Evolutionary conservation across 2,113 vertebrate genomes (phyloP), one percentile per base, ranked within the genome.

Genomic region (Phylloscopus trochilus): DNA sequence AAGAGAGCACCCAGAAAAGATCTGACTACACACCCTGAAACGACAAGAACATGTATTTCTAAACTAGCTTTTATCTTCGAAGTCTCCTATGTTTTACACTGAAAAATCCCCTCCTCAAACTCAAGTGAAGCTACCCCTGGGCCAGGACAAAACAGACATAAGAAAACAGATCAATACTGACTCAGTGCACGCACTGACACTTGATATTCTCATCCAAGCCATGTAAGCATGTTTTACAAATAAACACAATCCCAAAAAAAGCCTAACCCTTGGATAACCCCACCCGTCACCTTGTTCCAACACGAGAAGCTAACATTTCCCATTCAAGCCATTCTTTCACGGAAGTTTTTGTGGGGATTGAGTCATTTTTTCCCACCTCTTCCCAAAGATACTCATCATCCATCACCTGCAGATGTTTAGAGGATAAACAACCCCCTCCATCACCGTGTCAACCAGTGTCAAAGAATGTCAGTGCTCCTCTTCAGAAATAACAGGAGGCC

Each of bases 201-300:
- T 68, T 19, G 77, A 89, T 69, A 83, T 46, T 64, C 85, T 88
- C 89, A 86, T 90, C 89, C 92, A 81, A 95, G 88, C 83, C 80
- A 79, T 84, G 80, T 76, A 92, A 95, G 93, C 93, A 79, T 84
- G 81, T 95, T 93, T 96, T 87, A 83, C 91, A 97, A 96, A 92
- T 52, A 95, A 93, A 83, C 77, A 93, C 84, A 90, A 59, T 35
- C 94, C 95, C 79, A 39, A 69, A 94, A 93, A 93, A 93, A 95
- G 87, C 60, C 94, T 95, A 96, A 95, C 96, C 91, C 92, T 93
- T 96, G 95, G 96, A 96, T 93, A 96, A 96, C 92, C 95, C 90
- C 95, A 87, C 74, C 72, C 70, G 0, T 13, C 85, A 95, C 95
- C 95, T 95, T 95, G 92, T 96, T 96, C 96, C 96, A 97, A 82